Evolutionary conservation across 2,113 vertebrate genomes (phyloP).

Genomic region (Urocynchramus pylzowi): DNA sequence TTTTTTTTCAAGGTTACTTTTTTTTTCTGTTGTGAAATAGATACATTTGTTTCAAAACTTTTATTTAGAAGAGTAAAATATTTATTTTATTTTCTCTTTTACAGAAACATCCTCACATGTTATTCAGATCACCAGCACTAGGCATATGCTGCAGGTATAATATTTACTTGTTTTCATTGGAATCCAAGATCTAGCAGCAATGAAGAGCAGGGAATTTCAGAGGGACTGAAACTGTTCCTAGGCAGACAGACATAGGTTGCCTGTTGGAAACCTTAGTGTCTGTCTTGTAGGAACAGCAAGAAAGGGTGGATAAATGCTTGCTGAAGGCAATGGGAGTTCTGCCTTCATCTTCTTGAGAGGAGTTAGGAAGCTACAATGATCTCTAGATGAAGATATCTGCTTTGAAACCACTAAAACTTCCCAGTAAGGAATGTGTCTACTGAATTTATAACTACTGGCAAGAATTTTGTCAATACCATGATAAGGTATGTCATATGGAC

Average conservation of each 20-base stretch:
- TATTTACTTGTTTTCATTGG: neutral
- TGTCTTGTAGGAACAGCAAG: neutral
- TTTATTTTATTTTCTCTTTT: neutral
- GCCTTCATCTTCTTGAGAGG: neutral
- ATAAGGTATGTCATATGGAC: neutral
- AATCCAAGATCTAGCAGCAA: neutral
- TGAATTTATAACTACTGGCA: neutral
- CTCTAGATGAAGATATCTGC: neutral
- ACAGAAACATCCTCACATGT: accelerated
- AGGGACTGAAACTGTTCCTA: neutral
- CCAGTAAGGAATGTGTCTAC: neutral
- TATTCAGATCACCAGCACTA: neutral
- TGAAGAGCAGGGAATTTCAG: neutral
- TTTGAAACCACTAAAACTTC: neutral
- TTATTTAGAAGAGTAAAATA: neutral
- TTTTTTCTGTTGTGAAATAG: neutral
- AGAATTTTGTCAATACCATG: neutral
- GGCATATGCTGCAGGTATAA: neutral
- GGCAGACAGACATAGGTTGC: neutral
- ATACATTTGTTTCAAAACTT: neutral
- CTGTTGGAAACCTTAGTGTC: neutral
- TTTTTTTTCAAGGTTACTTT: neutral
- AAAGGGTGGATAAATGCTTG: neutral
- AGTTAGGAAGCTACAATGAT: neutral
- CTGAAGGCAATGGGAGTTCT: neutral